Percentiles rank a stretch among this genome's conserved stretches.
phyloP scores from a whole-genome alignment of 2,797 vertebrate species.

The Carduelis carduelis region DNA sequence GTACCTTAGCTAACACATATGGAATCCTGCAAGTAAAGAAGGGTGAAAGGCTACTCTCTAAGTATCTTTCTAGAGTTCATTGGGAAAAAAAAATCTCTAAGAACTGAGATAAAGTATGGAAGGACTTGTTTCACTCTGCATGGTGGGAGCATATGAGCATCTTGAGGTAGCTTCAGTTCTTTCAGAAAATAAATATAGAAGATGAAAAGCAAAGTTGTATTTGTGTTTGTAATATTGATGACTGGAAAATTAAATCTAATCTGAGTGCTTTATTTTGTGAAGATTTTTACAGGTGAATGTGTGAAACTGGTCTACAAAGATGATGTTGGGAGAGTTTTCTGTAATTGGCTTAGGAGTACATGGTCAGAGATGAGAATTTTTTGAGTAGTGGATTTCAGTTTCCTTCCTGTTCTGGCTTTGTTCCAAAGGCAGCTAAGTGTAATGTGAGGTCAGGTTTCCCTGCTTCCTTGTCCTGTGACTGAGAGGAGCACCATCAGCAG shows the following conservation, averaged over 20 bases:
- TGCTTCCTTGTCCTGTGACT: not conserved
- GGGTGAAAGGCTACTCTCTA: not conserved
- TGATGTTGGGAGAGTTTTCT: not conserved
- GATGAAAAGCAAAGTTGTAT: not conserved
- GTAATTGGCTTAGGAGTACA: not conserved
- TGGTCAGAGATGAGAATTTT: not conserved
- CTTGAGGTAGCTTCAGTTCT: not conserved
- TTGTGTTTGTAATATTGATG: not conserved
- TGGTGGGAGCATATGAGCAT: not conserved
- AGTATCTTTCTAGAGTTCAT: not conserved
- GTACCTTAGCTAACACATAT: not conserved
- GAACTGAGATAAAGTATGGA: not conserved
- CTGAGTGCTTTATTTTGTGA: not conserved
- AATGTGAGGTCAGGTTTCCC: not conserved
- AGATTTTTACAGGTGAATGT: not conserved
- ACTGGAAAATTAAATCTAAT: not conserved
- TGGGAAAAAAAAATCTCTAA: not conserved
- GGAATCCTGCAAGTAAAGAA: not conserved
- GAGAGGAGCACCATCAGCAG: not conserved
- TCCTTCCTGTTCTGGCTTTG: not conserved
- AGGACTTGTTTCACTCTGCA: not conserved
- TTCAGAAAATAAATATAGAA: not conserved
- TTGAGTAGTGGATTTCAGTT: not conserved
- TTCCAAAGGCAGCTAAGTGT: not conserved
- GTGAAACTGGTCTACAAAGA: not conserved